Conservation (phyloP, 2,888 invertebrate species). For the Parnassius mnemosyne region DNA sequence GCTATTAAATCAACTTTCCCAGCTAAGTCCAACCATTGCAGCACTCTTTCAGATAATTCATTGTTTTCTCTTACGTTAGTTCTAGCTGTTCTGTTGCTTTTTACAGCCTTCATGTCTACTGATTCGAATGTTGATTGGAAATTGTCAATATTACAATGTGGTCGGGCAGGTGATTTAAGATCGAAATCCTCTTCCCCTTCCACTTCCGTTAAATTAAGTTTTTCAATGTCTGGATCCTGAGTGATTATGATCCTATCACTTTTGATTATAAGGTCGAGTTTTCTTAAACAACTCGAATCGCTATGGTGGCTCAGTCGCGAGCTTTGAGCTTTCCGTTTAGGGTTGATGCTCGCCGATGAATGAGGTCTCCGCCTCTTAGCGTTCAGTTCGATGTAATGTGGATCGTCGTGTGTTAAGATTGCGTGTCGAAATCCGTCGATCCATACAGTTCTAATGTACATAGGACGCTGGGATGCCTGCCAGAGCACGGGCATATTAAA, state of each 20-base stretch:
- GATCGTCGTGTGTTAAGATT: constrained; percentile 84
- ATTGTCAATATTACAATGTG: constrained; percentile 48
- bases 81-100: constrained; percentile 62
- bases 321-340: constrained; percentile 33
- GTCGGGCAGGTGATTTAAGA: constrained; percentile 52
- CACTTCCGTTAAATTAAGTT: constrained; percentile 56
- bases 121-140: constrained; percentile 42
- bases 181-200: constrained; percentile 58
- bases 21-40: constrained; percentile 90
- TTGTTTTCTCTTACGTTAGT: constrained; percentile 58
- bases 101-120: constrained; percentile 57
- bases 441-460: constrained; percentile 85
- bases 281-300: constrained; percentile 49
- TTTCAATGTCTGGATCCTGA: constrained; percentile 50
- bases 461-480: constrained; percentile 82
- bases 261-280: constrained; percentile 59
- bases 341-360: constrained; percentile 55
- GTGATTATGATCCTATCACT: constrained; percentile 48
- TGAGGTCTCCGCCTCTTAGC: constrained; percentile 54
- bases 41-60: constrained; percentile 84
- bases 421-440: constrained; percentile 86
- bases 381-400: constrained; percentile 53
- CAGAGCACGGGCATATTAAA: constrained; percentile 80
- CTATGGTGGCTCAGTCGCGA: constrained; percentile 53
- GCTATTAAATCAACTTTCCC: constrained; percentile 77